A percentile compares a stretch with the other conserved stretches of the same genome.
Evolutionary conservation across 2,113 vertebrate species (phyloP).

Genomic region (Setophaga coronata): DNA sequence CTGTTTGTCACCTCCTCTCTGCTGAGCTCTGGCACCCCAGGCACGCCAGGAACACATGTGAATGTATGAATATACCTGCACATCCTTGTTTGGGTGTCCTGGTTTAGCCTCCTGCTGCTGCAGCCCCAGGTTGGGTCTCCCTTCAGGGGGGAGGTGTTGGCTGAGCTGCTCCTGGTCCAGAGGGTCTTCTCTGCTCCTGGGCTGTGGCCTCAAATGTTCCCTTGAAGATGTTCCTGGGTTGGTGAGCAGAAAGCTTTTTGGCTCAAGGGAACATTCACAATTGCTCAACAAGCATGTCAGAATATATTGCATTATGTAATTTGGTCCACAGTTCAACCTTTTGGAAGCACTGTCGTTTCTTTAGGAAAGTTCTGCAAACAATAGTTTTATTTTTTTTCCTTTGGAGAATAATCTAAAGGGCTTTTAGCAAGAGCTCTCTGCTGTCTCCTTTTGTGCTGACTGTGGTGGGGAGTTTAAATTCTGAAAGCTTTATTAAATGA

Average conservation of each 20-base stretch:
- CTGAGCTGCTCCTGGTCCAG: accelerated
- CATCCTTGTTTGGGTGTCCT: accelerated
- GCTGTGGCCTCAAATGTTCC: neutral
- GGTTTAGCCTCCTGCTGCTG: neutral
- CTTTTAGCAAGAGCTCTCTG: neutral
- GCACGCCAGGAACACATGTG: accelerated
- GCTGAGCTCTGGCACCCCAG: neutral
- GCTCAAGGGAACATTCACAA: neutral
- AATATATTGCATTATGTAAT: neutral
- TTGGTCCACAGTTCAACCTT: neutral
- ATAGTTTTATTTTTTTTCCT: neutral
- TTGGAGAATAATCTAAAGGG: neutral
- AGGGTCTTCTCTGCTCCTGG: neutral
- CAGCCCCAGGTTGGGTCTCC: accelerated
- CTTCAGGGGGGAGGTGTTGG: accelerated
- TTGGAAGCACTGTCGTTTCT: neutral
- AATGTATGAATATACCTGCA: neutral
- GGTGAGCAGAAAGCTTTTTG: conserved; percentile 23
- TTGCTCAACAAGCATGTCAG: neutral
- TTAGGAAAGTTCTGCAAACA: neutral
- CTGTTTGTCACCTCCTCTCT: neutral
- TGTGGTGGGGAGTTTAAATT: neutral
- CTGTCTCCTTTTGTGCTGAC: conserved; percentile 1
- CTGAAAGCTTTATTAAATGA: neutral
- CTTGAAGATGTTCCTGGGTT: neutral